Evolutionary conservation across 2,888 invertebrate species (phyloP).

Genomic region (Ligdia adustata): DNA sequence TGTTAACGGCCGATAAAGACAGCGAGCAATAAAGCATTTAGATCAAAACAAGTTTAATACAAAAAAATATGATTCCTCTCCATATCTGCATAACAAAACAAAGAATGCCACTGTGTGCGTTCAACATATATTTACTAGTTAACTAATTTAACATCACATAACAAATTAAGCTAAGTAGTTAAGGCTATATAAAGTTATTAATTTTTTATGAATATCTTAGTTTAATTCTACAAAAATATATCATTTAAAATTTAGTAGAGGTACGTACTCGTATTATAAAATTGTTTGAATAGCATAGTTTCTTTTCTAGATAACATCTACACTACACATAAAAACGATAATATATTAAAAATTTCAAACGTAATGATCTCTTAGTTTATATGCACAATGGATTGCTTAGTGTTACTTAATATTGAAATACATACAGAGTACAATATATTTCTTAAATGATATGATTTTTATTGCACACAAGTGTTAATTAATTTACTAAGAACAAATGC

Average conservation of each 20-base stretch:
- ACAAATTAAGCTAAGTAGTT: neutral
- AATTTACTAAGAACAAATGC: constrained; percentile 8
- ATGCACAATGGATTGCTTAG: constrained; percentile 11
- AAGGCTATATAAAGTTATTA: neutral
- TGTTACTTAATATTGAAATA: constrained; percentile 5
- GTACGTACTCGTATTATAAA: constrained; percentile 1
- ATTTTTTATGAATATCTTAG: neutral
- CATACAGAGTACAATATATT: neutral
- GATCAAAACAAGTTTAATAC: no score
- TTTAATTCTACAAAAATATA: constrained; percentile 22
- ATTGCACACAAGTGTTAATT: constrained; percentile 27
- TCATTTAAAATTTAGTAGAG: neutral
- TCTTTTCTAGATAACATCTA: constrained; percentile 1
- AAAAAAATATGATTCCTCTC: no score
- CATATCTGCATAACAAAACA: neutral
- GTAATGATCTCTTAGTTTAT: neutral
- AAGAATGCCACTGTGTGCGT: constrained; percentile 4
- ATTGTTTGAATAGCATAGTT: neutral
- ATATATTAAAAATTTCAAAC: neutral
- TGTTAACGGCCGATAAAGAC: no score
- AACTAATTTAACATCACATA: neutral
- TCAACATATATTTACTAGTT: constrained; percentile 4
- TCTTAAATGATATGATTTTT: constrained; percentile 33
- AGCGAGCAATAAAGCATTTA: no score
- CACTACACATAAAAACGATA: neutral